These are phyloP conservation scores for Achroia grisella DNA, from an alignment of 1,140 invertebrate genomes.

Conservation along the genomic window DNA sequence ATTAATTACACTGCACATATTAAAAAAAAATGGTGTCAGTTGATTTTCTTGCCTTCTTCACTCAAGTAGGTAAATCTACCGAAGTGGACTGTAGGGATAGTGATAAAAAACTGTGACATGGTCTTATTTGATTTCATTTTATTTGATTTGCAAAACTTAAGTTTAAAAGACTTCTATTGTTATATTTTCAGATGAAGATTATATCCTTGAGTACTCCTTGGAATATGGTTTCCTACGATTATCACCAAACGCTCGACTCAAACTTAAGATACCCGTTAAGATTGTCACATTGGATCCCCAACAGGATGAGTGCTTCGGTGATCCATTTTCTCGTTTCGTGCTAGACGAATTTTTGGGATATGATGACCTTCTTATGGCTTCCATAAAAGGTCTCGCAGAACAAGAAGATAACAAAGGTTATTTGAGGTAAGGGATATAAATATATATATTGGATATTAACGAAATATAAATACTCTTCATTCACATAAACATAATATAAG, in stretches of 20 bases:
- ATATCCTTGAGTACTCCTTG: conserved; percentile 97
- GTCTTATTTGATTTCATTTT: no score
- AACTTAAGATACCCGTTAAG: conserved; percentile 93
- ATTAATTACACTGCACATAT: no score
- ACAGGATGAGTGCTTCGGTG: conserved; percentile 94
- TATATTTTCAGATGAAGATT: conserved; percentile 87
- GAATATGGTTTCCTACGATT: conserved; percentile 97
- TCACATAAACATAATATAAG: no score
- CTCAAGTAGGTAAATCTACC: no score
- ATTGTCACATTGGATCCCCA: conserved; percentile 93
- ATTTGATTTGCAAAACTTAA: no score
- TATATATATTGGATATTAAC: no score
- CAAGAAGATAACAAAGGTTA: conserved; percentile 97
- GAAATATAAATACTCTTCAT: no score
- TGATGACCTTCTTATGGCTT: conserved; percentile 97
- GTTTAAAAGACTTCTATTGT: not conserved
- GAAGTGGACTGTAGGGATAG: no score
- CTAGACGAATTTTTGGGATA: conserved; percentile 96
- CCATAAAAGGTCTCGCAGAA: conserved; percentile 95
- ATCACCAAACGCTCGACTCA: conserved; percentile 86
- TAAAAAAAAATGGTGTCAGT: no score
- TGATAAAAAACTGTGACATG: no score
- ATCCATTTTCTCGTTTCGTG: conserved; percentile 91
- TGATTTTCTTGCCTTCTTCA: no score
- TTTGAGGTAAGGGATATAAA: conserved; percentile 83